Conservation (phyloP, 2,113 vertebrate species). For the Hippocampus comes region DNA sequence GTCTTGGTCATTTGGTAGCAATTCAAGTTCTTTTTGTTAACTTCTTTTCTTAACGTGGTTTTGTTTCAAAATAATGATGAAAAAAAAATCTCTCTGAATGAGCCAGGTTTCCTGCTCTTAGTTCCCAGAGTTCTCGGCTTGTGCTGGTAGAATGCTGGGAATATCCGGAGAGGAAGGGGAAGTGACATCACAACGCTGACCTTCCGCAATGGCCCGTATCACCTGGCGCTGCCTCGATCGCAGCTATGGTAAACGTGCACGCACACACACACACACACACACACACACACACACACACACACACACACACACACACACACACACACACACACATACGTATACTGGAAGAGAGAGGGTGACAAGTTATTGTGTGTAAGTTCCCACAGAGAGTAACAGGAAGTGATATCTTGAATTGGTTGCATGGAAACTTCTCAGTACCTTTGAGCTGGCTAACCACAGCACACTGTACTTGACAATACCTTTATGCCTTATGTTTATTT, state of each 20-base stretch:
- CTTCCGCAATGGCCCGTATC: slow-evolving; percentile 72
- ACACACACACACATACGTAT: background rate
- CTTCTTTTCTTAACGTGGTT: background rate
- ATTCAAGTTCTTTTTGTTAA: background rate
- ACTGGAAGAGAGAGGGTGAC: slow-evolving; percentile 10
- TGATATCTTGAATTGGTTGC: slow-evolving; percentile 35
- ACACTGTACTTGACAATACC: background rate
- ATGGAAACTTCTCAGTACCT: slow-evolving; percentile 35
- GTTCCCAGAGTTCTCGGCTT: slow-evolving; percentile 73
- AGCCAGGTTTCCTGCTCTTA: slow-evolving; percentile 72
- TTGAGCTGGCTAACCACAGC: background rate
- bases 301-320: background rate
- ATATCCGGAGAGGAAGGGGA: slow-evolving; percentile 80
- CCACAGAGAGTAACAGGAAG: slow-evolving; percentile 43
- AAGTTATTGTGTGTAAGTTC: slow-evolving; percentile 24
- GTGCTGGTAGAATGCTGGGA: slow-evolving; percentile 77
- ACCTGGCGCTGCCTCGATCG: slow-evolving; percentile 67
- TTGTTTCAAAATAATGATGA: background rate
- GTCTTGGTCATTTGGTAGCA: background rate
- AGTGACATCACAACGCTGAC: slow-evolving; percentile 74
- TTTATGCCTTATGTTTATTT: background rate
- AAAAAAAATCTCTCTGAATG: slow-evolving; percentile 28
- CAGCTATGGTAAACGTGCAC: background rate
- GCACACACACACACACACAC: background rate
- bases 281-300: background rate